A percentile compares a stretch with the other conserved stretches of the same genome.
phyloP scores from a whole-genome alignment of 2,888 invertebrate species.

The Limnephilus rhombicus region DNA sequence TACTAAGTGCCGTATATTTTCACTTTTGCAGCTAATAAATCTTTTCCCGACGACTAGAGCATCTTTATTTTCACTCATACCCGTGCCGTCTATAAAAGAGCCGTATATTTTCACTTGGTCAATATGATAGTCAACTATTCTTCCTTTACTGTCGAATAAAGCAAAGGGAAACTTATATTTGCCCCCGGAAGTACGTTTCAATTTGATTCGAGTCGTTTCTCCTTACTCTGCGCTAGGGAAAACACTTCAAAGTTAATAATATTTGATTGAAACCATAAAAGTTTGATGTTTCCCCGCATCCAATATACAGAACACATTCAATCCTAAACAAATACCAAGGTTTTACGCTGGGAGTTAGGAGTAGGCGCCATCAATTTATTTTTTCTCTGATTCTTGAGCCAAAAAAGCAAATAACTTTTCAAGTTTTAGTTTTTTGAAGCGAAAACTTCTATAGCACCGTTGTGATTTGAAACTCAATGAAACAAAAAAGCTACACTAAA shows the following conservation, averaged over 20 bases:
- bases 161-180: neutral
- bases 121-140: neutral
- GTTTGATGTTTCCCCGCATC: neutral
- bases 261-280: slow-evolving; percentile 1
- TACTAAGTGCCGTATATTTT: neutral
- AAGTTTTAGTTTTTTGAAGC: neutral
- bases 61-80: neutral
- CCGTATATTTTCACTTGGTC: neutral
- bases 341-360: neutral
- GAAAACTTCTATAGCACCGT: too few relatives aligned
- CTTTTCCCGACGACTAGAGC: neutral
- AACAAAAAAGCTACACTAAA: too few relatives aligned
- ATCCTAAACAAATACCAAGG: neutral
- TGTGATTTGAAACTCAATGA: too few relatives aligned
- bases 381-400: neutral
- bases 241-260: neutral
- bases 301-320: neutral
- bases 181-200: neutral
- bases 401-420: neutral
- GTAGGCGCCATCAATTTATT: neutral
- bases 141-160: neutral
- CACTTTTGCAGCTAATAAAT: neutral
- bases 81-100: neutral
- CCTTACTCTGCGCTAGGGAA: neutral
- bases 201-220: neutral